Evolutionary conservation across 2,888 invertebrate species (phyloP).

Genomic region (Nomada fucata): DNA sequence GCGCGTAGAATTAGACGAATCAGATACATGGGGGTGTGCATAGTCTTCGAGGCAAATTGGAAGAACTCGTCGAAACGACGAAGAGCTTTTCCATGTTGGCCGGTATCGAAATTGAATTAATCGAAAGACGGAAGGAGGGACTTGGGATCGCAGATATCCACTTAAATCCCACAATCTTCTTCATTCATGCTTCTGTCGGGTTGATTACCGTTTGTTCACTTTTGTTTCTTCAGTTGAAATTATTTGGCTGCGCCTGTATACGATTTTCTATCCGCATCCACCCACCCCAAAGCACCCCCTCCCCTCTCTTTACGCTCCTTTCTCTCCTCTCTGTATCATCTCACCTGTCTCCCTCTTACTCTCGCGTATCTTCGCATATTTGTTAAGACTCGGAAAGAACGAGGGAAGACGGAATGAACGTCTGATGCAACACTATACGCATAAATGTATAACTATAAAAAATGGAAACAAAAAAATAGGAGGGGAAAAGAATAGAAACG

Average conservation of each 20-base stretch:
- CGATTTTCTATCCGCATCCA: constrained; percentile 56
- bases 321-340: constrained; percentile 59
- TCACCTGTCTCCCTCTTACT: constrained; percentile 53
- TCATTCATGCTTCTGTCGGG: not conserved
- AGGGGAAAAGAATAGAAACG: constrained; percentile 4
- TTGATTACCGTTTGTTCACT: not conserved
- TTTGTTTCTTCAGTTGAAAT: constrained; percentile 15
- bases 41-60: not conserved
- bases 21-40: not conserved
- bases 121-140: constrained; percentile 27
- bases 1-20: not conserved
- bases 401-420: constrained; percentile 52
- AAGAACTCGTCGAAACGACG: not conserved
- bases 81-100: not conserved
- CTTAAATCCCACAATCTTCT: constrained; percentile 23
- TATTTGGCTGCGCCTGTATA: constrained; percentile 61
- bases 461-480: constrained; percentile 5
- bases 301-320: constrained; percentile 58
- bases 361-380: constrained; percentile 61
- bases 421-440: constrained; percentile 25
- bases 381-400: constrained; percentile 58
- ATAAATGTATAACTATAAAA: constrained; percentile 11
- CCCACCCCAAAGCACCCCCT: constrained; percentile 50
- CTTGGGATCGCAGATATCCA: constrained; percentile 31
- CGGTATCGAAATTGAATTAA: not conserved